Evolutionary conservation across 2,113 vertebrate genomes (phyloP), one percentile per base, ranked within the genome.

Genomic region (Marmota flaviventris): DNA sequence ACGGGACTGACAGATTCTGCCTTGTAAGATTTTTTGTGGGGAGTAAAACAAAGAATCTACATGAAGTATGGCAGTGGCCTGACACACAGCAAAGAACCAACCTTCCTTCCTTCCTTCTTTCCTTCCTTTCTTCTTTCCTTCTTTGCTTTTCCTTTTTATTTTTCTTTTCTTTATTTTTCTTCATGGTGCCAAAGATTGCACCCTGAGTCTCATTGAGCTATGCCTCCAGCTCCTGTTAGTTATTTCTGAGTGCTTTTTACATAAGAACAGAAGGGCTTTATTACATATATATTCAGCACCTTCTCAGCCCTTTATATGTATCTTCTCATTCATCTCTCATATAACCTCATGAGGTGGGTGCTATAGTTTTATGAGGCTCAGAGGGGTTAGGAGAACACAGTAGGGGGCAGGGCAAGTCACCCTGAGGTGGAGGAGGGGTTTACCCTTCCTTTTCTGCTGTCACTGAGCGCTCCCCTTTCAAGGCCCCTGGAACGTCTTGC

Each of bases 171-270:
- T 61, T 61, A 8, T 45, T 45, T 7, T 61, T 61, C 20, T 61
- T 61, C 58, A 61, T 61, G 58, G 58, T 61, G 58, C 58, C 25
- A 24, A 24, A 9, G 58, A 61, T 61, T 25, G 8, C 8, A 61
- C 22, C 24, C 18, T 20, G 56, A 16, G 56, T 58, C 56, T 61
- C 58, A 63, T 27, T 27, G 61, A 63, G 61, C 22, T 63, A 25
- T 63, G 9, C 24, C 61, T 20, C 24, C 61, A 63, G 24, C 24
- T 63, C 22, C 14, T 70, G 65, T 76, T 85, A 42, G 11, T 95
- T 86, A 85, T 76, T 86, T 51, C 81, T 27, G 39, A n/a, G 48
- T 72, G 34, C 61, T 93, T 42, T 90, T 81, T 91, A 70, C 32
- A 56, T 86, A 42, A 53, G 75, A 87, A 63, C 4, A 37, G 14